A percentile compares a stretch with the other conserved stretches of the same genome.
phyloP scores from a whole-genome alignment of 2,888 invertebrate genomes.

The Mycalesis mineus region DNA sequence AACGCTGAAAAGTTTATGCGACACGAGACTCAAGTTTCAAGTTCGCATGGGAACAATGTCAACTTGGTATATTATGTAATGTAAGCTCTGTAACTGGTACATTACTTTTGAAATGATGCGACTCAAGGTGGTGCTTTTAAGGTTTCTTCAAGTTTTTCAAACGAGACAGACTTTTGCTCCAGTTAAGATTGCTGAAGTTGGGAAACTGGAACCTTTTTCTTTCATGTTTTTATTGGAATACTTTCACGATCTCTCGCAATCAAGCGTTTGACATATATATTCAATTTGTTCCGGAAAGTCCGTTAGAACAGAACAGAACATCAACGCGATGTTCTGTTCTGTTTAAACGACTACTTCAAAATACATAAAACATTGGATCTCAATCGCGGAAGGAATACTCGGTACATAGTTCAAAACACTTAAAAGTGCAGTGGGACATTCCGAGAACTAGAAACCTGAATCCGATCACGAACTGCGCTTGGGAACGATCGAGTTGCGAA shows the following conservation, averaged over 20 bases:
- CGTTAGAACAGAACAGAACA: too few species aligned
- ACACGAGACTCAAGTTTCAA: not conserved
- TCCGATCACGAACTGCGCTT: slow-evolving; percentile 12
- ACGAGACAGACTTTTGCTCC: not conserved
- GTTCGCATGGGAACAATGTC: not conserved
- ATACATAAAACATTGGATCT: too few species aligned
- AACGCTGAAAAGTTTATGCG: not conserved
- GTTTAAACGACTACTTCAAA: too few species aligned
- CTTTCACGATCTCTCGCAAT: too few species aligned
- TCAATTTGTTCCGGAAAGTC: too few species aligned
- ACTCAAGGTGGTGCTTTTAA: slow-evolving; percentile 17
- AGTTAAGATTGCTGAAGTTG: not conserved
- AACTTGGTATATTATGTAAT: slow-evolving; percentile 25
- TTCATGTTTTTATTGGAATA: too few species aligned
- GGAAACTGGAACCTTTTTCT: not conserved
- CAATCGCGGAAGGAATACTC: not conserved
- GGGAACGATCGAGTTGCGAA: slow-evolving; percentile 5
- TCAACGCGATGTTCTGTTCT: too few species aligned
- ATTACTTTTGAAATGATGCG: slow-evolving; percentile 11
- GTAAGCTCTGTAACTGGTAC: not conserved
- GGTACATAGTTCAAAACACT: not conserved
- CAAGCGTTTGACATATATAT: too few species aligned
- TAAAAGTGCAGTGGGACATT: slow-evolving; percentile 3
- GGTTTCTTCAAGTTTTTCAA: not conserved
- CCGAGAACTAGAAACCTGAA: slow-evolving; percentile 14